phyloP scores from a whole-genome alignment of 1,140 invertebrate genomes.

The Cyphomyrmex costatus region DNA sequence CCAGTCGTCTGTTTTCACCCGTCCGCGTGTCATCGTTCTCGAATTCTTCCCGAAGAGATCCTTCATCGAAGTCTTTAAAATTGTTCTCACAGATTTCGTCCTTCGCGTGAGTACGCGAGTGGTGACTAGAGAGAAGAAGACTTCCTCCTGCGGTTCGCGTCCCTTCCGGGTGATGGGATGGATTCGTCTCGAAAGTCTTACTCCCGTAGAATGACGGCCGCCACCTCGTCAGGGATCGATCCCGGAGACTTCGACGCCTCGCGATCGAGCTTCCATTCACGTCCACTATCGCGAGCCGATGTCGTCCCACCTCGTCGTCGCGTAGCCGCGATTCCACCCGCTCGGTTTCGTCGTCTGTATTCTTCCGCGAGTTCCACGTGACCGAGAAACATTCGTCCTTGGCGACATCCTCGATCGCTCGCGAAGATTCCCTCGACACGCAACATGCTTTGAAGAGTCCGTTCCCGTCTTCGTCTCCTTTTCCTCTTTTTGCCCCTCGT shows the following conservation, averaged over 20 bases:
- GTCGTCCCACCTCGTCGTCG: not conserved
- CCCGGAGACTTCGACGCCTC: slow-evolving; percentile 13
- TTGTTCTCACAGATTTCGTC: not conserved
- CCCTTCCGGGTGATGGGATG: not conserved
- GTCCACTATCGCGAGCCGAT: not conserved
- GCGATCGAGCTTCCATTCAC: slow-evolving; percentile 14
- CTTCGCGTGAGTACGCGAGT: slow-evolving; percentile 7
- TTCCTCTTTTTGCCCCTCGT: not conserved
- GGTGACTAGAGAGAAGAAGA: slow-evolving; percentile 54
- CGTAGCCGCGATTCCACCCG: slow-evolving; percentile 47
- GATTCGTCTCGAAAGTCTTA: not conserved
- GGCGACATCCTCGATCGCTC: not conserved
- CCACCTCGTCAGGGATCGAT: slow-evolving; percentile 23
- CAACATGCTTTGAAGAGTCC: not conserved
- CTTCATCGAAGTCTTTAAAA: not conserved
- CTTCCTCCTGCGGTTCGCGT: not conserved
- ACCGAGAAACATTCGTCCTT: not conserved
- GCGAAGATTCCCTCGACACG: not conserved
- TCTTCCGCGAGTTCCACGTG: slow-evolving; percentile 12
- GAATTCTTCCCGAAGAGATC: not conserved
- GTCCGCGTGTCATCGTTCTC: slow-evolving; percentile 33
- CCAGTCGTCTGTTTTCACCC: slow-evolving; percentile 20
- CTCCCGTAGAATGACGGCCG: not conserved
- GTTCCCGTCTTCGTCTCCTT: not conserved
- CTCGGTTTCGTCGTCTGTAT: not conserved